Conservation (phyloP, 2,797 vertebrate species). For the Cryptoprocta ferox region DNA sequence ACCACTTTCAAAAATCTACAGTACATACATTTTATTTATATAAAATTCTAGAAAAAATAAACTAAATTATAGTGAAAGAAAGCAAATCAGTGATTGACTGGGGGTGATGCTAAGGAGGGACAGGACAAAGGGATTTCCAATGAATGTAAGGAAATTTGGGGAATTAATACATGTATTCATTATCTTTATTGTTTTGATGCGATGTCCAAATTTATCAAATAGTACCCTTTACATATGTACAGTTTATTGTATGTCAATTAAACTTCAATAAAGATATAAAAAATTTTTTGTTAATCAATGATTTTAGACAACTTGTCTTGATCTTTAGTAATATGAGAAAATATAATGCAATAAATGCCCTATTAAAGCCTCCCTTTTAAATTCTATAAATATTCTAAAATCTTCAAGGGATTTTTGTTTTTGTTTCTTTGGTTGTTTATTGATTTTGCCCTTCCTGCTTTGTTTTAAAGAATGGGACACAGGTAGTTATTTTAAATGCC, state of each 20-base stretch:
- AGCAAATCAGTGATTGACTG: neutral
- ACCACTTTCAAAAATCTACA: too few species aligned
- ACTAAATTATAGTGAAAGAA: neutral
- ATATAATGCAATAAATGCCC: neutral
- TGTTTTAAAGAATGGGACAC: neutral
- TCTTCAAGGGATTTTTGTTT: neutral
- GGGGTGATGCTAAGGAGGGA: accelerated
- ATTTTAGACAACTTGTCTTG: neutral
- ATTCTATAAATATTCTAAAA: conserved; percentile 3
- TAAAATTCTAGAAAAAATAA: neutral
- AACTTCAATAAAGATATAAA: neutral
- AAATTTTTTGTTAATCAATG: neutral
- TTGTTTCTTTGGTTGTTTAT: neutral
- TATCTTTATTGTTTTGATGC: neutral
- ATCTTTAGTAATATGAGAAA: neutral
- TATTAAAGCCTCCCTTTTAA: neutral
- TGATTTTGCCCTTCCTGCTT: neutral
- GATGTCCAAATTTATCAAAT: neutral
- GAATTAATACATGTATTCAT: neutral
- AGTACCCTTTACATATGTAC: neutral
- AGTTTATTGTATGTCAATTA: neutral
- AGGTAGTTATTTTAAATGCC: neutral
- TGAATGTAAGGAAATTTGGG: neutral
- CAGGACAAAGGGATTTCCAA: neutral
- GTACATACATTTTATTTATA: too few species aligned